Conservation (phyloP, 2,113 vertebrate species). For the Amphiprion ocellaris region DNA sequence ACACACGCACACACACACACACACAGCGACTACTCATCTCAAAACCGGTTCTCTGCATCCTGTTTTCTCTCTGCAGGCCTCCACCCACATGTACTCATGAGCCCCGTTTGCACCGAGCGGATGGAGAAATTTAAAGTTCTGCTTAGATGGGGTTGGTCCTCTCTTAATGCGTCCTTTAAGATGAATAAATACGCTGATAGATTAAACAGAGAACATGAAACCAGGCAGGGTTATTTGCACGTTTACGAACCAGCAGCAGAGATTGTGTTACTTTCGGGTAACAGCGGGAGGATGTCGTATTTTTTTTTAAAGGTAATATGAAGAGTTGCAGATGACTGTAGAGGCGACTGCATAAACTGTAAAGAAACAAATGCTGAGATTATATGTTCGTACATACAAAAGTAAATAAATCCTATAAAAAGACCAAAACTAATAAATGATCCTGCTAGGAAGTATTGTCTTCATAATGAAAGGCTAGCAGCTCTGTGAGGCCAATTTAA, state of each 20-base stretch:
- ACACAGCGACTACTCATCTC: constrained; percentile 49
- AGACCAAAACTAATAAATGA: too few relatives aligned
- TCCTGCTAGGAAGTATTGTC: too few relatives aligned
- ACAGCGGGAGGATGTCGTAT: constrained; percentile 37
- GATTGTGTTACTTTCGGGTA: neutral
- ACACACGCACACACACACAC: constrained; percentile 43
- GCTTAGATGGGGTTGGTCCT: constrained; percentile 6
- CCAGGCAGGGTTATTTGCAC: neutral
- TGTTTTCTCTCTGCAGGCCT: constrained; percentile 63
- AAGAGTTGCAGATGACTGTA: constrained; percentile 30
- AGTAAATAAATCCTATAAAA: neutral
- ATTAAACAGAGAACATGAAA: neutral
- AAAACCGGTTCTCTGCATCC: constrained; percentile 58
- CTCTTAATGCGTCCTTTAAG: constrained; percentile 3
- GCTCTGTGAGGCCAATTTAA: too few relatives aligned
- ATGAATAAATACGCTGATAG: constrained; percentile 15
- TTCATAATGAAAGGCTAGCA: too few relatives aligned
- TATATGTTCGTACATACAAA: too few relatives aligned
- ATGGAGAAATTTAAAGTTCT: constrained; percentile 32
- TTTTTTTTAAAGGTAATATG: constrained; percentile 8
- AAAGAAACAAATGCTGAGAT: neutral
- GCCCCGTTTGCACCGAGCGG: constrained; percentile 21
- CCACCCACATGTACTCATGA: constrained; percentile 55
- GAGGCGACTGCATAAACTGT: neutral
- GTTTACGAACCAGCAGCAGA: neutral